Evolutionary conservation across 2,888 invertebrate species (phyloP), one percentile per base, ranked within the genome.

Genomic region (Yponomeuta malinellus): DNA sequence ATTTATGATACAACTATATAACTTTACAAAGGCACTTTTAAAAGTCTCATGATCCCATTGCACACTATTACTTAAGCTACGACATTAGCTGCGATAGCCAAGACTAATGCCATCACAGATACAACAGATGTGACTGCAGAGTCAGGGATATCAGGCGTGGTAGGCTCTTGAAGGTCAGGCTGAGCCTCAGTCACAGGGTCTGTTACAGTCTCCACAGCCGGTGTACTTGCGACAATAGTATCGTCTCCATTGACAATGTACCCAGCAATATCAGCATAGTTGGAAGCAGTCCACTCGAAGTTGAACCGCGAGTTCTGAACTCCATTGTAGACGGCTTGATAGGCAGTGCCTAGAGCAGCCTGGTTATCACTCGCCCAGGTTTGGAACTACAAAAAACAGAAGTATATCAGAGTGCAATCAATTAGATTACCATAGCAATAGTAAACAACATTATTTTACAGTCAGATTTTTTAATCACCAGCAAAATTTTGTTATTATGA

Each of bases 101-200:
- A 63, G 15, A 78, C 69, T 10, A 89, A 59, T 5, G 80, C 71
- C 9, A 81, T 71, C 10, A 82, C 52, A 37, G 91, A 89, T 0
- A 83, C 23, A 31, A 79, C 76, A 1, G 80, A 75, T 0, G 83
- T 80, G 1, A 74, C 76, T 6, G 90, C 89, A 9, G 89, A 86
- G 43, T 73, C 80, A 10, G 83, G 81, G 6, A 89, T 71, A 0
- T 68, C 69, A 0, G 91, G 90, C 1, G 87, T 83, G 0, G 71
- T 73, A 0, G 89, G 88, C 69, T 84, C 74, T 0, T 72, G 69
- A 0, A 86, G 48, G 1, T 70, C 68, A 12, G 74, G 73, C 33
- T 70, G 69, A 29, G 67, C 33, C 2, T 63, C 52, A 6, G 67
- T 70, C 29, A 43, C 59, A 10, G 71, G 33, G 10, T 74, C 71